Evolutionary conservation across 2,113 vertebrate species (phyloP).

Genomic region (Mobula birostris): DNA sequence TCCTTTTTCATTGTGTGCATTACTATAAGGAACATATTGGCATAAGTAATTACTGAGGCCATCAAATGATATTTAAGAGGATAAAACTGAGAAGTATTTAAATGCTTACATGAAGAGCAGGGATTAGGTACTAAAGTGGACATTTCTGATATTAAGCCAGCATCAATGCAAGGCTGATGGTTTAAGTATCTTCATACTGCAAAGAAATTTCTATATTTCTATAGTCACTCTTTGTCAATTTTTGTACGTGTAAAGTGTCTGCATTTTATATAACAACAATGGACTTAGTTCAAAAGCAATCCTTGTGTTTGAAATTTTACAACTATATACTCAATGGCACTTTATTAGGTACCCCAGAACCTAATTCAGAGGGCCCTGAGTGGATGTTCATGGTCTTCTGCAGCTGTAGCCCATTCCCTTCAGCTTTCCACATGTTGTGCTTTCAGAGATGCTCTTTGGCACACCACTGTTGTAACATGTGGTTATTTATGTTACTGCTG

Average conservation of each 20-base stretch:
- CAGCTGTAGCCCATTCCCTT: too few relatives aligned
- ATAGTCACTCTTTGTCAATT: not conserved
- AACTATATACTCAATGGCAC: too few relatives aligned
- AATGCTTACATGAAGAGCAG: not conserved
- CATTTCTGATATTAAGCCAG: not conserved
- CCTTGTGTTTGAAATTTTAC: not conserved
- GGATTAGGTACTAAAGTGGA: not conserved
- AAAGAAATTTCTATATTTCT: not conserved
- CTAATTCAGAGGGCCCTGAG: too few relatives aligned
- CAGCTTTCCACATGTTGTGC: too few relatives aligned
- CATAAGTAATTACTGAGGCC: not conserved
- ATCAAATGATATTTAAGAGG: not conserved
- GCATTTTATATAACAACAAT: too few relatives aligned
- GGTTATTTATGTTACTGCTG: too few relatives aligned
- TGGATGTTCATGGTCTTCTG: too few relatives aligned
- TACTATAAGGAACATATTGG: not conserved
- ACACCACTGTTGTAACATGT: too few relatives aligned
- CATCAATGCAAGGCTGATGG: too few relatives aligned
- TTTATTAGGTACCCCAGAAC: too few relatives aligned
- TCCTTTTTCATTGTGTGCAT: not conserved
- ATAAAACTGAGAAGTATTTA: not conserved
- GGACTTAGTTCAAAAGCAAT: not conserved
- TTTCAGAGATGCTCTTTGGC: too few relatives aligned
- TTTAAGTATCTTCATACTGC: not conserved
- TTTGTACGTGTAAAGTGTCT: not conserved